Evolutionary conservation across 2,113 vertebrate genomes (phyloP).

Genomic region (Hipposideros armiger): DNA sequence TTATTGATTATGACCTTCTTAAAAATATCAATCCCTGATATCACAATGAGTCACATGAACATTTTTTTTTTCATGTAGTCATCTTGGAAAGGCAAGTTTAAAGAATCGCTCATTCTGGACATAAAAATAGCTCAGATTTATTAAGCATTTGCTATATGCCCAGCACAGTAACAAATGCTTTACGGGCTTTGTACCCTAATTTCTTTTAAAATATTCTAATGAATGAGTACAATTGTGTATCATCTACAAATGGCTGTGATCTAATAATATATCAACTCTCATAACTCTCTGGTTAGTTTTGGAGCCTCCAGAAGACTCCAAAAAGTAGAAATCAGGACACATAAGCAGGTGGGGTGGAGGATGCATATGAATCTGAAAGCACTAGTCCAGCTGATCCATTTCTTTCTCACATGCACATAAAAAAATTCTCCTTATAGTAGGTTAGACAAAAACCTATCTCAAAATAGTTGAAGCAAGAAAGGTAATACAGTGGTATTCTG

Average conservation of each 20-base stretch:
- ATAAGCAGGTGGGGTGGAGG: too few relatives aligned
- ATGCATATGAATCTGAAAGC: too few relatives aligned
- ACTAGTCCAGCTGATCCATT: background rate
- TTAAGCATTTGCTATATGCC: background rate
- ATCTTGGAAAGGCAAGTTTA: conserved; percentile 43
- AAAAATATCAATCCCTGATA: conserved; percentile 36
- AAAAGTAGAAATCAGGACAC: too few relatives aligned
- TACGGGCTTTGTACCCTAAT: background rate
- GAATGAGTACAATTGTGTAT: too few relatives aligned
- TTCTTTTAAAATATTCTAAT: too few relatives aligned
- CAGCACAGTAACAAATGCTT: background rate
- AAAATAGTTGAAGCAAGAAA: background rate
- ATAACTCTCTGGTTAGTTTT: too few relatives aligned
- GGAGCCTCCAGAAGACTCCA: too few relatives aligned
- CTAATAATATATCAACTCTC: too few relatives aligned
- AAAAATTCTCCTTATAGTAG: background rate
- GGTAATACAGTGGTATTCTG: background rate
- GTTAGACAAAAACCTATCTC: background rate
- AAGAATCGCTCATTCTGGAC: background rate
- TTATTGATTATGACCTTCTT: conserved; percentile 56
- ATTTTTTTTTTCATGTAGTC: background rate
- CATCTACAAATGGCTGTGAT: too few relatives aligned
- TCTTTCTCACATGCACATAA: background rate
- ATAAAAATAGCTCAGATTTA: conserved; percentile 29
- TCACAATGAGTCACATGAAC: background rate